Base-by-base conservation (phyloP, 2,797 vertebrate genomes). In the Danio jaintianensis region DNA sequence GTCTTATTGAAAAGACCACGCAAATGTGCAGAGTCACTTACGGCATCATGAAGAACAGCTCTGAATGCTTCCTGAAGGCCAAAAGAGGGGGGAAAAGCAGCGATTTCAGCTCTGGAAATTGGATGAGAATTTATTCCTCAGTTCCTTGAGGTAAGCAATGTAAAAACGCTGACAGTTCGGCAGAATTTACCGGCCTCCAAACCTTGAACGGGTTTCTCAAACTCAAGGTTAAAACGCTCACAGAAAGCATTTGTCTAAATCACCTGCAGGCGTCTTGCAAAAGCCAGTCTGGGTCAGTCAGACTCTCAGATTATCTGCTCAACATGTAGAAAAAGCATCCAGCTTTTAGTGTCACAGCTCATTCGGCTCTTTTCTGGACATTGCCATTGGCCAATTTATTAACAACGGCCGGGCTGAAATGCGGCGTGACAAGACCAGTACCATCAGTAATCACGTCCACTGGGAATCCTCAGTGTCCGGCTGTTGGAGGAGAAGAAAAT, bases 131-230 rank as follows among this genome's bases (percentile, higher is more conserved):
- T 87, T 90, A 90, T 91, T 89, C 85, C 82, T 83, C 78, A 38
- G 9, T 82, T 78, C 73, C 80, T n/a, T 61, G 78, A 85, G 82
- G 87, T 91, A 89, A 87, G 87, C 76, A 61, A 85, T 86, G 85
- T 85, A 83, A 92, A 93, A 92, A 87, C 59, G 88, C 89, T 92
- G 92, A 92, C 91, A 88, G 84, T 90, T 86, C 64, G 62, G 83
- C 82, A 89, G 89, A 89, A 93, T 89, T 84, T 89, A 90, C 90
- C 83, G 86, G 56, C 86, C 78, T 82, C 81, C 77, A 80, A 84
- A 91, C 88, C 89, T 91, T 90, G 90, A 86, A 87, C 80, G 6
- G 38, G 71, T 69, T 68, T 80, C 59, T 78, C 42, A 45, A 74
- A 42, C 29, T 48, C 20, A 72, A 82, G 78, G 75, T 84, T 82